A percentile compares a stretch with the other conserved stretches of the same genome.
Evolutionary conservation across 2,113 vertebrate species (phyloP).

Genomic region (Oryzias woworae): DNA sequence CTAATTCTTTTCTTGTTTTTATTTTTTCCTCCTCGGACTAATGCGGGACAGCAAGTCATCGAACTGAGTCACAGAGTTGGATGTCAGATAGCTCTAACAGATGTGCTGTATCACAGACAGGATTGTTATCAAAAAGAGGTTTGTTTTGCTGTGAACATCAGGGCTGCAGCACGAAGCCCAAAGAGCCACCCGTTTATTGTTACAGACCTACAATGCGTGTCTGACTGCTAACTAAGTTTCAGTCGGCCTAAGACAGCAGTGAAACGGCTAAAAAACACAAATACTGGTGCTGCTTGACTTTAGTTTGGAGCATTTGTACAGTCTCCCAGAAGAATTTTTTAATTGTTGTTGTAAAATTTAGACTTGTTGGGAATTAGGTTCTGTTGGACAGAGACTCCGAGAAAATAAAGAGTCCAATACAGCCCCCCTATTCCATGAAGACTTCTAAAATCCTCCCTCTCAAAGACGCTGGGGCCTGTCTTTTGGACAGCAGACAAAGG

Average conservation of each 20-base stretch:
- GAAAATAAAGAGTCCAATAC: conserved; percentile 18
- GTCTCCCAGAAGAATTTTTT: not conserved
- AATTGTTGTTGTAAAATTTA: conserved; percentile 3
- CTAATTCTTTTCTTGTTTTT: too few species aligned
- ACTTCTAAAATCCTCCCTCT: conserved; percentile 43
- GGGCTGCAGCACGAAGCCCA: conserved; percentile 8
- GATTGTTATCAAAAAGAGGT: conserved; percentile 29
- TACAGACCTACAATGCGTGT: conserved; percentile 20
- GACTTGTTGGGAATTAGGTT: not conserved
- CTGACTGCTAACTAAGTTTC: conserved; percentile 4
- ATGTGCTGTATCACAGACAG: not conserved
- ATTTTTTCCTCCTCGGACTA: too few species aligned
- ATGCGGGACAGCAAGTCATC: too few species aligned
- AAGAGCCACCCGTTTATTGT: conserved; percentile 29
- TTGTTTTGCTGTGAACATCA: conserved; percentile 16
- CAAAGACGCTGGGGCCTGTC: conserved; percentile 30
- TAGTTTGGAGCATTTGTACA: too few species aligned
- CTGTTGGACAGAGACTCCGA: not conserved
- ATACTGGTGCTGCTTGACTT: not conserved
- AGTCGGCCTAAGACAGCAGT: conserved; percentile 7
- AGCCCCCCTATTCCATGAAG: conserved; percentile 23
- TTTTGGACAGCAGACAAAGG: conserved; percentile 56
- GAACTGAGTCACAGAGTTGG: too few species aligned
- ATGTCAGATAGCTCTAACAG: not conserved
- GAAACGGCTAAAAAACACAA: conserved; percentile 8